Evolutionary conservation across 2,113 vertebrate species (phyloP).

Genomic region (Pheucticus melanocephalus): DNA sequence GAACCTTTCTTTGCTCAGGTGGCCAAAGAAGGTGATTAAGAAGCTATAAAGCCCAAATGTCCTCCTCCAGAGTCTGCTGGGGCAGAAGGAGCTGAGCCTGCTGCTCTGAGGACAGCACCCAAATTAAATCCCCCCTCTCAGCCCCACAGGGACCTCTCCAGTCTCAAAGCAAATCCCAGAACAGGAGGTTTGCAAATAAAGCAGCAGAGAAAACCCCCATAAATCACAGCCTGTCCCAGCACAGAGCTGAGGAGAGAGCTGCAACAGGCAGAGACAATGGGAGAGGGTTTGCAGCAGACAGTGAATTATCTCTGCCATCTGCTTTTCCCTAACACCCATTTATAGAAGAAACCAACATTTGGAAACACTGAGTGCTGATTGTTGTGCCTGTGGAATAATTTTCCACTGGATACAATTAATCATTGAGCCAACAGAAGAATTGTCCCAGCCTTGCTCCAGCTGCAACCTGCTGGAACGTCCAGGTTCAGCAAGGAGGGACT

Average conservation of each 20-base stretch:
- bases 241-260: not conserved
- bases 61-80: not conserved
- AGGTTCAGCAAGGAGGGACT: not conserved
- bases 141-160: not conserved
- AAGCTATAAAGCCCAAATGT: not conserved
- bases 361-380: constrained; percentile 25
- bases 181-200: not conserved
- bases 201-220: not conserved
- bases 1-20: not conserved
- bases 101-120: not conserved
- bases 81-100: not conserved
- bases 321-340: constrained; percentile 54
- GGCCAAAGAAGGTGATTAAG: not conserved
- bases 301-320: constrained; percentile 61
- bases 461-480: not conserved
- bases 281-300: not conserved
- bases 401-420: constrained; percentile 38
- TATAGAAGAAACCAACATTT: constrained; percentile 57
- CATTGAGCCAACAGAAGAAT: not conserved
- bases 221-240: not conserved
- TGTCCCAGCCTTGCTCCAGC: not conserved
- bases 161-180: not conserved
- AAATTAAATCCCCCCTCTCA: not conserved
- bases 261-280: not conserved
- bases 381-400: constrained; percentile 35